These are phyloP conservation scores for Diorhabda sublineata DNA, from an alignment of 1,140 invertebrate genomes.

Conservation along the genomic window DNA sequence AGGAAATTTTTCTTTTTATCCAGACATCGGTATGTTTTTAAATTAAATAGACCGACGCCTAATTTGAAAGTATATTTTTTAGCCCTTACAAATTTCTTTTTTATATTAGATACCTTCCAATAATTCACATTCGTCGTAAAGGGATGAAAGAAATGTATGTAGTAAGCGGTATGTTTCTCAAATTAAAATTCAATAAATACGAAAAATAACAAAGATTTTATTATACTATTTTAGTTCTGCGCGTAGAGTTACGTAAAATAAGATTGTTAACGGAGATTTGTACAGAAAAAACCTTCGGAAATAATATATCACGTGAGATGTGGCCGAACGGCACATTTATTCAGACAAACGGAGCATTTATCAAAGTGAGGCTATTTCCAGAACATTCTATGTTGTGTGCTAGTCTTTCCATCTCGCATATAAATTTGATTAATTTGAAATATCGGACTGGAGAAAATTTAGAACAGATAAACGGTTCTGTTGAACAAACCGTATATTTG, in stretches of 20 bases:
- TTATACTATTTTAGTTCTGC: not conserved
- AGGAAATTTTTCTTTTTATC: too few species aligned
- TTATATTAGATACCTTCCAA: too few species aligned
- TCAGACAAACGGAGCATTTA: conserved; percentile 35
- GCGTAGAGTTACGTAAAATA: not conserved
- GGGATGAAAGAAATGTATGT: too few species aligned
- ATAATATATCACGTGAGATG: conserved; percentile 32
- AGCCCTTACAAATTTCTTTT: too few species aligned
- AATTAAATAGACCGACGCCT: too few species aligned
- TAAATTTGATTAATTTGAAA: not conserved
- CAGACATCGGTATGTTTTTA: too few species aligned
- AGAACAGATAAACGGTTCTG: too few species aligned
- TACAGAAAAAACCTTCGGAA: conserved; percentile 21
- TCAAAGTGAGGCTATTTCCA: conserved; percentile 24
- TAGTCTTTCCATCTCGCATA: not conserved
- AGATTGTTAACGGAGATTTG: conserved; percentile 1
- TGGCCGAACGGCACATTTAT: conserved; percentile 32
- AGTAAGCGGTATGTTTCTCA: too few species aligned
- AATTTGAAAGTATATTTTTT: too few species aligned
- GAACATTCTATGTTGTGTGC: not conserved
- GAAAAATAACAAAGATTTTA: not conserved
- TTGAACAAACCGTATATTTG: too few species aligned
- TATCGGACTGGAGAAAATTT: not conserved
- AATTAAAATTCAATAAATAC: not conserved
- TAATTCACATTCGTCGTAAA: too few species aligned